Evolutionary conservation across 2,888 invertebrate species (phyloP), one percentile per base, ranked within the genome.

Genomic region (Chaetogeoica ovagalla): DNA sequence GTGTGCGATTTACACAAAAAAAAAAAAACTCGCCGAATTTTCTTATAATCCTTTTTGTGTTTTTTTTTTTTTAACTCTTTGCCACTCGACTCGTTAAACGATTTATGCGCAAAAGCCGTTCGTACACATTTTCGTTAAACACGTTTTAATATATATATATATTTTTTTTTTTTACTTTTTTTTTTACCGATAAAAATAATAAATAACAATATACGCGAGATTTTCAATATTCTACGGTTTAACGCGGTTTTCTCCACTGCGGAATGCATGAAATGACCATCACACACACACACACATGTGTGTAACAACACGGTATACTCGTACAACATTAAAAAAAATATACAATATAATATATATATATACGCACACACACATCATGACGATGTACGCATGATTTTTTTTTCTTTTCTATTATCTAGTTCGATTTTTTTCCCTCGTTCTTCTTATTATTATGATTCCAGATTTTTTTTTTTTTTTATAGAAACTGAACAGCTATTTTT

Each of bases 171-270:
- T 63, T 74, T 55, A 37, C 7, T 43, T 43, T 43, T 43, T 43
- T 23, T 75, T 39, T 66, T 30, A 30, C 30, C 30, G 30, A 30
- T 30, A 30, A 2, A 74, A 75, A 75, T 57, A 59, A n/a, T n/a
- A n/a, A n/a, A n/a, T 60, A 66, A 9, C 6, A 9, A 43, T 6
- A 75, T 75, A 75, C 75, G 75, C 74, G 43, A 75, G 74, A 68
- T 68, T 76, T 76, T 76, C 68, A 76, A 76, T 76, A 76, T 76
- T 76, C 75, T 76, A 76, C 75, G 75, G 75, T 76, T 76, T 76
- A 76, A 76, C 48, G 66, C 75, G 75, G 75, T 76, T 76, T 76
- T 76, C 30, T 30, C 75, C 66, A 68, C 48, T 8, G 30, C 68
- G 68, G 75, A 76, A 76, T 76, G 75, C 75, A 68, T 76, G 75